Evolutionary conservation across 2,888 invertebrate species (phyloP), one percentile per base, ranked within the genome.

Genomic region (Dugesia japonica): DNA sequence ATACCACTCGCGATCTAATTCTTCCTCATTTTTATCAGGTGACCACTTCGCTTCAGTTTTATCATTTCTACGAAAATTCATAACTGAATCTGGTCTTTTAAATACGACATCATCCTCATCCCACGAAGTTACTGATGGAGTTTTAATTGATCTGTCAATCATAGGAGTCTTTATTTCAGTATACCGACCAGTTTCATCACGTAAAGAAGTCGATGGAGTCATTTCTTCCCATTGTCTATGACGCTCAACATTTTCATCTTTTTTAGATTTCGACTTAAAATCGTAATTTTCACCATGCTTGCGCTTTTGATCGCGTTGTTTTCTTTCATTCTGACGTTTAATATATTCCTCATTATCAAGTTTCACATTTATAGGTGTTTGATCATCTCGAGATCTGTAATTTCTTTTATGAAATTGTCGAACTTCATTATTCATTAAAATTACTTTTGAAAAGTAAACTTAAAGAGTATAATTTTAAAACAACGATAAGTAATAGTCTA

Each of bases 1-100:
- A 83, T 97, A 97, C 97, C 98, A 98, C 81, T 94, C 94, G 76
- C 98, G 87, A 83, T 98, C 97, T 0, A 94, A 85, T 27, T 56
- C 33, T 75, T 76, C 56, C 1, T 76, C 56, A 23, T 23, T 56
- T 23, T 56, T 56, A 23, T 56, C 56, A 4, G 56, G 56, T 7
- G 56, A 56, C 56, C 56, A 56, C 56, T 56, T 56, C 1, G n/a
- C 7, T 56, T 56, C 56, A 1, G 56, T 4, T 56, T 56, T 56
- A 23, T 23, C 56, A 20, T 56, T n/a, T 56, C 20, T 56, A 23
- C 56, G 56, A 23, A 56, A n/a, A 56, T n/a, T 56, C 56, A 23
- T 23, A n/a, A 56, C 56, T 56, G 56, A 9, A 56, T 56, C 56
- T 4, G 56, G 56, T n/a, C 56, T n/a, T 23, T 56, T 56, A 23